phyloP scores from a whole-genome alignment of 1,140 invertebrate genomes.

The Adoxophyes honmai region DNA sequence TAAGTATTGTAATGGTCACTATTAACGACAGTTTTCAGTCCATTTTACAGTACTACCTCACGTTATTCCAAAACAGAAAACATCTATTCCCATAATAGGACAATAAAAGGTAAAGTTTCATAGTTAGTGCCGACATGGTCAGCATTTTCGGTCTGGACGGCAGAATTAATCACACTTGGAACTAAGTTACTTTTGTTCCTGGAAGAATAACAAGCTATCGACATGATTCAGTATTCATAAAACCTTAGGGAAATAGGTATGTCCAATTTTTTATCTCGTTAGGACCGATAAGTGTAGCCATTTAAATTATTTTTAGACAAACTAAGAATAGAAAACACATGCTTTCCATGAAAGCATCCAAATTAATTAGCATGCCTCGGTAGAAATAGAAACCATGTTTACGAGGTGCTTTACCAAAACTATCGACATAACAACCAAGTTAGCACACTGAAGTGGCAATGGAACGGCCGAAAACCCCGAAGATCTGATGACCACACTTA shows the following conservation, averaged over 20 bases:
- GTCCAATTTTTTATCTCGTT: too few relatives aligned
- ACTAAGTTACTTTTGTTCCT: constrained; percentile 9
- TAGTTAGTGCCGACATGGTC: constrained; percentile 7
- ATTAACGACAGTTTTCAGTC: neutral
- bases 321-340: too few relatives aligned
- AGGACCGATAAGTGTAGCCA: too few relatives aligned
- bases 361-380: too few relatives aligned
- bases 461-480: neutral
- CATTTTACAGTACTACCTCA: neutral
- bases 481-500: neutral
- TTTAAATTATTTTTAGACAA: too few relatives aligned
- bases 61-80: neutral
- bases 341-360: too few relatives aligned
- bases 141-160: neutral
- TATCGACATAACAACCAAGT: neutral
- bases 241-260: too few relatives aligned
- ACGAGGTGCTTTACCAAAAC: too few relatives aligned
- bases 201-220: neutral
- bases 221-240: neutral
- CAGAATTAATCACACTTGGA: constrained; percentile 1
- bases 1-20: too few relatives aligned
- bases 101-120: constrained; percentile 13
- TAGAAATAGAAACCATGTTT: too few relatives aligned
- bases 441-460: neutral
- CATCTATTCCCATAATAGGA: constrained; percentile 2